These are phyloP conservation scores for Polydesmus complanatus DNA, from an alignment of 2,888 invertebrate species.

Conservation along the genomic window DNA sequence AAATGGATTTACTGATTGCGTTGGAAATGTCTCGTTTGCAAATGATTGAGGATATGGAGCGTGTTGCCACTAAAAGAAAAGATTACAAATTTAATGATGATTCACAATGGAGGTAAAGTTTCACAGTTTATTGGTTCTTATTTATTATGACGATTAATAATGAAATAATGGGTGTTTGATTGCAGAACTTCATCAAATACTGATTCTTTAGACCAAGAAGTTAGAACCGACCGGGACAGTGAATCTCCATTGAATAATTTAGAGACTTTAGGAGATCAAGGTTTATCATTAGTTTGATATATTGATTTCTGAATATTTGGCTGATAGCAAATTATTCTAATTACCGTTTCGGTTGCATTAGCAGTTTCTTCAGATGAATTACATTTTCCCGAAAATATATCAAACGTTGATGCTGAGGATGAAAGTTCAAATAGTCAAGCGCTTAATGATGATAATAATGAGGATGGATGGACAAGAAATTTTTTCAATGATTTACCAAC, in stretches of 20 bases:
- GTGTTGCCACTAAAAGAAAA: constrained; percentile 26
- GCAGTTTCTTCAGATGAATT: not conserved
- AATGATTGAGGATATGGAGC: constrained; percentile 44
- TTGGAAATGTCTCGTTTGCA: constrained; percentile 53
- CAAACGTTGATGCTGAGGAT: not conserved
- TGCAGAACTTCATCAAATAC: not conserved
- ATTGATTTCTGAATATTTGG: not conserved
- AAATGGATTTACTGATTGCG: constrained; percentile 49
- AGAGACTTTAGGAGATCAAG: constrained; percentile 13
- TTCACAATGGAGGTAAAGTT: constrained; percentile 9
- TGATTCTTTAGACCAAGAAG: not conserved
- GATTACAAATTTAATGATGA: constrained; percentile 33
- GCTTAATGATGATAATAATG: not conserved
- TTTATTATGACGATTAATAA: not conserved
- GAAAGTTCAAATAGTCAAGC: not conserved
- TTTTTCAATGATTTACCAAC: not conserved
- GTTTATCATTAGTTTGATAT: not conserved
- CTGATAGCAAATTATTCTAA: not conserved
- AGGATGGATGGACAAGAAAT: not conserved
- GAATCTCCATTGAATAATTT: constrained; percentile 12
- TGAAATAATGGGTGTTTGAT: no score
- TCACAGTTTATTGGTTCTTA: constrained; percentile 20
- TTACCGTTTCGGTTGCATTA: not conserved
- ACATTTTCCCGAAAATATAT: not conserved
- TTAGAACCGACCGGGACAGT: constrained; percentile 1